Percentiles rank a stretch among this genome's conserved stretches.
These are phyloP conservation scores for Manis crassicaudata DNA, from an alignment of 2,797 vertebrate genomes.

Conservation along the genomic window DNA sequence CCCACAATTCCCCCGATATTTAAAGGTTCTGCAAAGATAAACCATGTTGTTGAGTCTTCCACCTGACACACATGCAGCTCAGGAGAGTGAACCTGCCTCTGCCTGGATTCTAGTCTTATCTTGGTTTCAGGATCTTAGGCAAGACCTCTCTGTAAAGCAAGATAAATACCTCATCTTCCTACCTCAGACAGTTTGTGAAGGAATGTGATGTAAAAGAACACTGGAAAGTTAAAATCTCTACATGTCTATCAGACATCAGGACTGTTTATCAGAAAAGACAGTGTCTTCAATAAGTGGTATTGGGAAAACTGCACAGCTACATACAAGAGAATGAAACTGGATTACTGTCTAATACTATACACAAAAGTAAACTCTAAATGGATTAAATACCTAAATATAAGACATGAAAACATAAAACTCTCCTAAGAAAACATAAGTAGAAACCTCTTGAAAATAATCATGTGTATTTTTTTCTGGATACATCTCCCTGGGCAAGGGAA, in stretches of 20 bases:
- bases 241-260: neutral
- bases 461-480: too few relatives aligned
- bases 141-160: neutral
- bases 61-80: neutral
- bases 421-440: too few relatives aligned
- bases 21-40: slow-evolving; percentile 80
- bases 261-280: neutral
- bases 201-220: neutral
- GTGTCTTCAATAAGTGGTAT: too few relatives aligned
- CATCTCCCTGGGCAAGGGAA: too few relatives aligned
- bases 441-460: too few relatives aligned
- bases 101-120: neutral
- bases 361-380: too few relatives aligned
- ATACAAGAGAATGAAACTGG: too few relatives aligned
- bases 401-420: too few relatives aligned
- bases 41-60: neutral
- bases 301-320: too few relatives aligned
- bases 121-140: neutral
- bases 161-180: neutral
- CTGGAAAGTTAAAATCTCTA: neutral
- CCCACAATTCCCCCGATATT: slow-evolving; percentile 83
- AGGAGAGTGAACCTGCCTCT: neutral
- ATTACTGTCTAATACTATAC: too few relatives aligned
- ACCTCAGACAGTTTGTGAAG: neutral
- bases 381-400: too few relatives aligned